phyloP scores from a whole-genome alignment of 1,140 invertebrate species.

The Drosophila grimshawi region DNA sequence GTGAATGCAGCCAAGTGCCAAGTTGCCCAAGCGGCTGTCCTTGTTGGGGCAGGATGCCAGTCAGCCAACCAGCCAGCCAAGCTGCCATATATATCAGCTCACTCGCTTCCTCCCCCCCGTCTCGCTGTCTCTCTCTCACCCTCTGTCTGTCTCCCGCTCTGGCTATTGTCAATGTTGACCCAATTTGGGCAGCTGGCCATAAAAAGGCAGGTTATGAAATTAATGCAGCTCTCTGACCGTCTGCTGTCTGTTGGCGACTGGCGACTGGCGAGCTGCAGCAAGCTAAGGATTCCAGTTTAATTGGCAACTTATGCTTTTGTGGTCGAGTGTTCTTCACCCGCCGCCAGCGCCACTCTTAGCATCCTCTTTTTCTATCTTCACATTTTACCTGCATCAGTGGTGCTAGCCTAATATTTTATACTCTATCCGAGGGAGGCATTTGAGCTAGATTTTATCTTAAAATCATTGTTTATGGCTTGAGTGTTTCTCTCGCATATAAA shows the following conservation, averaged over 20 bases:
- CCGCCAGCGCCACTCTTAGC: not conserved
- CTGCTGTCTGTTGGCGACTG: not conserved
- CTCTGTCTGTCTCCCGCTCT: slow-evolving; percentile 10
- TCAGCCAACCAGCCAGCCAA: not conserved
- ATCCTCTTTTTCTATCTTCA: not conserved
- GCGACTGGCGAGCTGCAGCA: slow-evolving; percentile 45
- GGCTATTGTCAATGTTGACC: slow-evolving; percentile 81
- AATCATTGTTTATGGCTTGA: too few species aligned
- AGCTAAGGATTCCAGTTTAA: slow-evolving; percentile 81
- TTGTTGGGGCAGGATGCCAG: slow-evolving; percentile 8
- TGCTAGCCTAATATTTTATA: too few species aligned
- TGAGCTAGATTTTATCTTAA: too few species aligned
- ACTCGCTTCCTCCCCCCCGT: slow-evolving; percentile 8
- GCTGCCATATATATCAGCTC: slow-evolving; percentile 37
- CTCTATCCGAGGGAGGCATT: too few species aligned
- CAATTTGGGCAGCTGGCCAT: slow-evolving; percentile 78
- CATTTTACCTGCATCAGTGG: too few species aligned
- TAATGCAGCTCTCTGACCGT: slow-evolving; percentile 54
- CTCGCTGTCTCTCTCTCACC: not conserved
- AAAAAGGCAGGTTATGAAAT: slow-evolving; percentile 82
- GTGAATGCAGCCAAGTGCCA: slow-evolving; percentile 57
- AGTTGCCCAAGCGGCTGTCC: slow-evolving; percentile 24
- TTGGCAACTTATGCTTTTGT: slow-evolving; percentile 83
- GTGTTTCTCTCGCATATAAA: too few species aligned
- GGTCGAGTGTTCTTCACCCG: slow-evolving; percentile 56